Percentiles rank a stretch among this genome's conserved stretches.
Evolutionary conservation across 2,797 vertebrate species (phyloP).

Genomic region (Sylvilagus floridanus): DNA sequence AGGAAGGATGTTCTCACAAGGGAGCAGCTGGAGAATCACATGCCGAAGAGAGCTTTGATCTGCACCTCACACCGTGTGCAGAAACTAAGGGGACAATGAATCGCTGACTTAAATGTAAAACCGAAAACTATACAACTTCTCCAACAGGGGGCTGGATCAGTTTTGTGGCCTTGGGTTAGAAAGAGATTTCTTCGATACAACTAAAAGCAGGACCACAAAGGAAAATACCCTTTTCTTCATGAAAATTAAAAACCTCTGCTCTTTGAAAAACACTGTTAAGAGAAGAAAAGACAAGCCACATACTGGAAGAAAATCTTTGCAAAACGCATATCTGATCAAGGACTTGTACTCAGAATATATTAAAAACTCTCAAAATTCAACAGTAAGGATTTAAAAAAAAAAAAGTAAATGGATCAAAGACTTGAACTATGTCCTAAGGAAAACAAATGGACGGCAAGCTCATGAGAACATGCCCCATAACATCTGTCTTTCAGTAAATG

Average conservation of each 20-base stretch:
- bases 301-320: background rate
- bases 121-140: too few relatives aligned
- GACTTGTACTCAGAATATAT: background rate
- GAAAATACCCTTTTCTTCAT: too few relatives aligned
- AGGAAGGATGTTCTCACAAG: background rate
- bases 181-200: background rate
- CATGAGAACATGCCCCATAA: background rate
- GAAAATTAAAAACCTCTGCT: too few relatives aligned
- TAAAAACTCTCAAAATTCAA: background rate
- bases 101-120: too few relatives aligned
- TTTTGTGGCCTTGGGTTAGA: background rate
- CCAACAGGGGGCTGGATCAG: too few relatives aligned
- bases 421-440: background rate
- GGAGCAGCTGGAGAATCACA: background rate
- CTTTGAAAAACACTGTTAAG: background rate
- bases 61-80: background rate
- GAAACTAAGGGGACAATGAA: background rate
- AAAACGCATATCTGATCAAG: background rate
- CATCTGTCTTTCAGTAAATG: background rate
- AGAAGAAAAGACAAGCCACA: background rate
- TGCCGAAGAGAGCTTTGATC: background rate
- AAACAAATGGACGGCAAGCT: background rate
- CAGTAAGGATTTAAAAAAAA: background rate
- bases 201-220: background rate
- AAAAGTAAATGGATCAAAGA: background rate